Conservation (phyloP, 2,113 vertebrate genomes). For the Scomber japonicus region DNA sequence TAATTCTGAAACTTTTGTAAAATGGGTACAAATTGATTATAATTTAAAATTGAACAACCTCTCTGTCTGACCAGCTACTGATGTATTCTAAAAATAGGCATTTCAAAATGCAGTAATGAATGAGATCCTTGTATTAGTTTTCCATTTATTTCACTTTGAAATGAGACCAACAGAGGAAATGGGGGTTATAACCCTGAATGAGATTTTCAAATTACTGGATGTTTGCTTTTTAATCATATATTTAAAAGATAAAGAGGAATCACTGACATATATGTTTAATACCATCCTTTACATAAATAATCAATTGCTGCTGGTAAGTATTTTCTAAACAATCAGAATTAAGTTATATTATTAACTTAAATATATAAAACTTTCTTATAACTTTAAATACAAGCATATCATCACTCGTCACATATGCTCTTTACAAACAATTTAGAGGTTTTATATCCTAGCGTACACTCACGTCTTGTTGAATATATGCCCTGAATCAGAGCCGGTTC, state of each 20-base stretch:
- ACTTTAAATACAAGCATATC: background rate
- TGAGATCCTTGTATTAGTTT: too few species aligned
- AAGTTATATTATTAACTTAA: too few species aligned
- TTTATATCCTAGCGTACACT: background rate
- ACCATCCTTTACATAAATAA: too few species aligned
- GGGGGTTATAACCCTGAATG: background rate
- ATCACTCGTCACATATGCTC: background rate
- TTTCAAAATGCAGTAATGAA: too few species aligned
- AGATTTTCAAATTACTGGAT: background rate
- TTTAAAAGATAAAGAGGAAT: background rate
- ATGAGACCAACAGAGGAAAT: background rate
- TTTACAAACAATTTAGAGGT: background rate
- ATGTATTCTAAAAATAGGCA: too few species aligned
- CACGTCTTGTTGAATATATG: slow-evolving; percentile 1
- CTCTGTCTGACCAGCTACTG: background rate
- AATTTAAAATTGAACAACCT: background rate
- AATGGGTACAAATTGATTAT: background rate
- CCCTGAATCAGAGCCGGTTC: slow-evolving; percentile 79
- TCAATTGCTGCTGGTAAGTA: too few species aligned
- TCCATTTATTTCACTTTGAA: background rate
- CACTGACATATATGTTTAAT: background rate
- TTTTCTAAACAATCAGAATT: too few species aligned
- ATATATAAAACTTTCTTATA: too few species aligned
- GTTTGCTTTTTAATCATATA: background rate
- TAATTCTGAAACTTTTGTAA: background rate